Evolutionary conservation across 1,140 invertebrate species (phyloP).

Genomic region (Limonius californicus): DNA sequence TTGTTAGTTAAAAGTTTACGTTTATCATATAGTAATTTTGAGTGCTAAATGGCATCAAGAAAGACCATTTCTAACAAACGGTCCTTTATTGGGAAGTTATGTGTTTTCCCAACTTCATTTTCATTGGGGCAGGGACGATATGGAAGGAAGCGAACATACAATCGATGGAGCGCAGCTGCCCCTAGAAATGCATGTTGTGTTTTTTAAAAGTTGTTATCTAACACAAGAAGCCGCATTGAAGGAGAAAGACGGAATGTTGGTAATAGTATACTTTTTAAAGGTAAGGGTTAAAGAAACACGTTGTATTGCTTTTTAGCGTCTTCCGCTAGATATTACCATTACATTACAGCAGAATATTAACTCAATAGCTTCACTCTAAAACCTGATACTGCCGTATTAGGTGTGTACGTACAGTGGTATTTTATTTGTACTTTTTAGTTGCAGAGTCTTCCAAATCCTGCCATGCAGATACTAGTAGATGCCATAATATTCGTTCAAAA

Average conservation of each 20-base stretch:
- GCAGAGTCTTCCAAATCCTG: constrained; percentile 50
- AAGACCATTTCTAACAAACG: constrained; percentile 54
- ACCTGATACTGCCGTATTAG: too few relatives aligned
- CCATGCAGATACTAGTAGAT: constrained; percentile 51
- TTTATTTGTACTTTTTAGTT: constrained; percentile 45
- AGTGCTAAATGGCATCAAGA: constrained; percentile 56
- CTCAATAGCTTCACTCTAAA: background rate
- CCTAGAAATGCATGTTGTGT: constrained; percentile 57
- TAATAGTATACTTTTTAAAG: constrained; percentile 58
- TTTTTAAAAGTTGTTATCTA: constrained; percentile 53
- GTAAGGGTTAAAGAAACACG: constrained; percentile 39
- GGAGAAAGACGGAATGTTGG: constrained; percentile 53
- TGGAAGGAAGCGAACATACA: constrained; percentile 73
- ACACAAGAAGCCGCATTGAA: constrained; percentile 55
- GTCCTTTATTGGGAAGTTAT: constrained; percentile 61
- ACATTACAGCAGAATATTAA: background rate
- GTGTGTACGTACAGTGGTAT: background rate
- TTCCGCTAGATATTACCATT: too few relatives aligned
- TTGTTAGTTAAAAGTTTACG: too few relatives aligned
- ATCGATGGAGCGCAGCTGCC: constrained; percentile 61
- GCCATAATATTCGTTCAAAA: constrained; percentile 50
- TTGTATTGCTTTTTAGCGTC: too few relatives aligned
- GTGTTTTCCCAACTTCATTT: constrained; percentile 73
- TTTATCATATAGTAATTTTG: constrained; percentile 45
- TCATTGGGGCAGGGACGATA: constrained; percentile 72